These are phyloP conservation scores for Andrena praecox DNA, from an alignment of 2,888 invertebrate species.

Conservation along the genomic window DNA sequence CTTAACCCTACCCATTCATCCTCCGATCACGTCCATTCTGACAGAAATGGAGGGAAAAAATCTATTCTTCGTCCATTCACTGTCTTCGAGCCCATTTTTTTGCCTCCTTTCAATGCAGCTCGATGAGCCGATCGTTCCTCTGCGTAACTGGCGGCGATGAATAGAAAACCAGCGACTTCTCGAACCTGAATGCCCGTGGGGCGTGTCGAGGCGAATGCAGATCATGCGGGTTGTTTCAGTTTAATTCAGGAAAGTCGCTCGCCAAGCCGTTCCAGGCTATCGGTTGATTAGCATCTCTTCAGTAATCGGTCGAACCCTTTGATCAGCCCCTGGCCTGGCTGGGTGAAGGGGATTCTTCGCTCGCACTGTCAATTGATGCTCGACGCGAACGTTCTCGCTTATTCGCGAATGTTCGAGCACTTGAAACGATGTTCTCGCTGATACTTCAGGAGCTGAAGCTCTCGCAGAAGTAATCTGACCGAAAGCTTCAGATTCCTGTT, in stretches of 20 bases:
- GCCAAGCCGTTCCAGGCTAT: not conserved
- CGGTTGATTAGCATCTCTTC: conserved; percentile 44
- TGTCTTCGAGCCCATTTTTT: conserved; percentile 18
- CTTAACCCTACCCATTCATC: not conserved
- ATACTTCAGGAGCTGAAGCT: not conserved
- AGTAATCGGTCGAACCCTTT: conserved; percentile 20
- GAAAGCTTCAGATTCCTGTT: no score
- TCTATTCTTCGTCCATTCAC: conserved; percentile 36
- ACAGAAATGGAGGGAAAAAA: conserved; percentile 22
- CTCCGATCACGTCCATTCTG: not conserved
- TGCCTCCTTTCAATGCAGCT: conserved; percentile 37
- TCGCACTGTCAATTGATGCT: not conserved
- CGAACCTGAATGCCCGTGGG: conserved; percentile 20
- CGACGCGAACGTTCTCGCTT: not conserved
- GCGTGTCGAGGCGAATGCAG: conserved; percentile 22
- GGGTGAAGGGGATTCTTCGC: not conserved
- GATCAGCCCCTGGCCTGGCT: conserved; percentile 5
- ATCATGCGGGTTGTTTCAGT: conserved; percentile 42
- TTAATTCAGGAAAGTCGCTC: conserved; percentile 44
- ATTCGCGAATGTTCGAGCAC: not conserved
- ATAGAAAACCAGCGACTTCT: conserved; percentile 42
- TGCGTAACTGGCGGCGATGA: conserved; percentile 37
- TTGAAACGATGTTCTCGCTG: not conserved
- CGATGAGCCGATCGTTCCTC: conserved; percentile 40
- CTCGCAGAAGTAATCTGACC: not conserved